Evolutionary conservation across 2,888 invertebrate species (phyloP).

Genomic region (Pandemis corylana): DNA sequence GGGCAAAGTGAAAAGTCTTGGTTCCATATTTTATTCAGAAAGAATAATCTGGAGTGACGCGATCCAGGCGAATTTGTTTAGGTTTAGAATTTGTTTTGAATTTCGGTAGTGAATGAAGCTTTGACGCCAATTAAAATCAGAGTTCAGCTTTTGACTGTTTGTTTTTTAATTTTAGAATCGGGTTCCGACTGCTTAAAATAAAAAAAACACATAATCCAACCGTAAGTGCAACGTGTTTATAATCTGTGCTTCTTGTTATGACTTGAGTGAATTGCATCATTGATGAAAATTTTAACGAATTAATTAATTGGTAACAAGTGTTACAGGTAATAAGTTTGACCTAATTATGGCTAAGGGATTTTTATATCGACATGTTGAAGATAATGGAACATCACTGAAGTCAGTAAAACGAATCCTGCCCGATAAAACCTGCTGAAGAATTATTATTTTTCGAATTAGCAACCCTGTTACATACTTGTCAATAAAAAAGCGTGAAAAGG

Average conservation of each 20-base stretch:
- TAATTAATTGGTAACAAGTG: neutral
- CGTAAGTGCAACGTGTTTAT: neutral
- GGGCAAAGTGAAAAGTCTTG: conserved; percentile 64
- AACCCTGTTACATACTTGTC: neutral
- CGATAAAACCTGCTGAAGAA: too few relatives aligned
- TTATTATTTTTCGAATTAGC: neutral
- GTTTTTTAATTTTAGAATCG: neutral
- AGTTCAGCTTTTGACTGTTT: conserved; percentile 6
- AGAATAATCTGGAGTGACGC: conserved; percentile 20
- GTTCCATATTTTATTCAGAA: conserved; percentile 17
- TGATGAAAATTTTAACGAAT: neutral
- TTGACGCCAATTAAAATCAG: conserved; percentile 30
- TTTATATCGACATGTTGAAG: neutral
- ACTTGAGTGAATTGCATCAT: neutral
- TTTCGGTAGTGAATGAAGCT: conserved; percentile 14
- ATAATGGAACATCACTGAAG: neutral
- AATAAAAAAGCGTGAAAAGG: conserved; percentile 15
- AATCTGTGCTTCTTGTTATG: neutral
- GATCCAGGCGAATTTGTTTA: conserved; percentile 29
- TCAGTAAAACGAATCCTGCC: neutral
- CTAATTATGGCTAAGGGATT: neutral
- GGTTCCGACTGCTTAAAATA: neutral
- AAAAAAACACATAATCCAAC: neutral
- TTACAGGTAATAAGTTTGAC: neutral
- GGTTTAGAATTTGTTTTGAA: conserved; percentile 26